These are phyloP conservation scores for Nannospalax galili DNA, from an alignment of 2,113 vertebrate species.

Conservation along the genomic window DNA sequence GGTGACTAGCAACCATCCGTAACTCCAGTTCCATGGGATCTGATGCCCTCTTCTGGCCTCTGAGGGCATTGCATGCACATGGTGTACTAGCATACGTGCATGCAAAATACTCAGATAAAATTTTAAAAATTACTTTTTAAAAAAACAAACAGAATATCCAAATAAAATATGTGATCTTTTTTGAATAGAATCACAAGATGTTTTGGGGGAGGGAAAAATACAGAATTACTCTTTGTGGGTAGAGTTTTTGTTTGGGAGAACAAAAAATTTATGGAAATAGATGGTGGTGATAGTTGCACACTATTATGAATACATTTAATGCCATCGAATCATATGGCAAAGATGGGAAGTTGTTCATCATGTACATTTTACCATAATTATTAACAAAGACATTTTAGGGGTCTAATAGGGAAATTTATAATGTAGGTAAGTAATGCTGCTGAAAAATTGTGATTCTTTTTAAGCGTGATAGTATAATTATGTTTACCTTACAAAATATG, in stretches of 20 bases:
- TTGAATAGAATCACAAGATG: background rate
- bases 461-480: background rate
- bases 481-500: background rate
- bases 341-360: background rate
- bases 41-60: too few species aligned
- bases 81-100: too few species aligned
- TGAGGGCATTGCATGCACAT: too few species aligned
- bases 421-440: background rate
- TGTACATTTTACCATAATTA: background rate
- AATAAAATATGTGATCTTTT: constrained; percentile 12
- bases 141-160: background rate
- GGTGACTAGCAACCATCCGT: too few species aligned
- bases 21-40: too few species aligned
- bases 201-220: background rate
- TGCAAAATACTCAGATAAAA: too few species aligned
- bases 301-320: background rate
- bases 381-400: background rate
- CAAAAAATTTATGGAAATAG: background rate
- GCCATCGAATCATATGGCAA: background rate
- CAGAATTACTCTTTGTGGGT: background rate
- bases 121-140: too few species aligned
- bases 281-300: background rate
- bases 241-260: background rate
- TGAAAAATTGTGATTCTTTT: background rate
- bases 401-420: background rate